A percentile compares a stretch with the other conserved stretches of the same genome.
phyloP scores from a whole-genome alignment of 2,797 vertebrate genomes.

The Trachops cirrhosus region DNA sequence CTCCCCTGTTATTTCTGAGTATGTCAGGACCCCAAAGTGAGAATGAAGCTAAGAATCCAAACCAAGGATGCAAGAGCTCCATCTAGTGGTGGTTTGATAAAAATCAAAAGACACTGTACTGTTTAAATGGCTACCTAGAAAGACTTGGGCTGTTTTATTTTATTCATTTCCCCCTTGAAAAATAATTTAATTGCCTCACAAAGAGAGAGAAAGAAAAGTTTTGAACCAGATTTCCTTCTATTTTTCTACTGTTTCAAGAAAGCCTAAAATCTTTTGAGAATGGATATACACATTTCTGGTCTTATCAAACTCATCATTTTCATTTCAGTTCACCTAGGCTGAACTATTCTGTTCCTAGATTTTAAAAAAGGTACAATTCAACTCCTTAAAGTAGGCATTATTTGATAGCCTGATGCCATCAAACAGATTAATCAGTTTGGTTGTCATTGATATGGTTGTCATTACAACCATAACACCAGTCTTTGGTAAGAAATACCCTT shows the following conservation, averaged over 20 bases:
- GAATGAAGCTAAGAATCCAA: background rate
- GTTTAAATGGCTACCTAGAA: background rate
- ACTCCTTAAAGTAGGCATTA: background rate
- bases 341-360: background rate
- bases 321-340: background rate
- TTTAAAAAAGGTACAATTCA: background rate
- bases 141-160: background rate
- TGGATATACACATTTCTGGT: background rate
- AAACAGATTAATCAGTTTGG: background rate
- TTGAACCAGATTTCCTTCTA: background rate
- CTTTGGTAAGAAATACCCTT: background rate
- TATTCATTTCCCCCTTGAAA: background rate
- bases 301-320: background rate
- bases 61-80: conserved; percentile 60
- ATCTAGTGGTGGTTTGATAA: conserved; percentile 70
- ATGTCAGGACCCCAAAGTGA: background rate
- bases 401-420: background rate
- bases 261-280: background rate
- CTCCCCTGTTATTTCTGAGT: background rate
- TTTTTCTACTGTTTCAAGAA: background rate
- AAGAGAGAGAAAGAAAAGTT: background rate
- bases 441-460: too few species aligned
- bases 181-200: background rate
- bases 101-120: conserved; percentile 23
- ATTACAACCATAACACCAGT: background rate